Conservation (phyloP, 2,113 vertebrate species). For the rat (Rattus norvegicus) region GRCr8 NC_086031.1:67984501-67985000, state of each 20-base stretch:
- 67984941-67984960: neutral
- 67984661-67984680: neutral
- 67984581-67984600: conserved; percentile 40
- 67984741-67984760: accelerated
- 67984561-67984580: conserved; percentile 46
- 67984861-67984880: neutral
- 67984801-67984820: neutral
- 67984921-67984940: neutral
- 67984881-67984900: neutral
- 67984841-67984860: neutral
- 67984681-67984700: neutral
- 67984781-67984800: neutral
- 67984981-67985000: neutral
- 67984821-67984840: neutral
- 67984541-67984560: conserved; percentile 47
- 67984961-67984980: neutral
- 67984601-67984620: conserved; percentile 67
- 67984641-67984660: neutral
- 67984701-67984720: accelerated
- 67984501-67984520: conserved; percentile 65
- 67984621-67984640: no score
- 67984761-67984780: accelerated
- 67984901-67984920: neutral
- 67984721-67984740: neutral
- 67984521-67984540: neutral